Evolutionary conservation across 2,113 vertebrate genomes (phyloP).

Genomic region (Rhabdornis inornatus): DNA sequence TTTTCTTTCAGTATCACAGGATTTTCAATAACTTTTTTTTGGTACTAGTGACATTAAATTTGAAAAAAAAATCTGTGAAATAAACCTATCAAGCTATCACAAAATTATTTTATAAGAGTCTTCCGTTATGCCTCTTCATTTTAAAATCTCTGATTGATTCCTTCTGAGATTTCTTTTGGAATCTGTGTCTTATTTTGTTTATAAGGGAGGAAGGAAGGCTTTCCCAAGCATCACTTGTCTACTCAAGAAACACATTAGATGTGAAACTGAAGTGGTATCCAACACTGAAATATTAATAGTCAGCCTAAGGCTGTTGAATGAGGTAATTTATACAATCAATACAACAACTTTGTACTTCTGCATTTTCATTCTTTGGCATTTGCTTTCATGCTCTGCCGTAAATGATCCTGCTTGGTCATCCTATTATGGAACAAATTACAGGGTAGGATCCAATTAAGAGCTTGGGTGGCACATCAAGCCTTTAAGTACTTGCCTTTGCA

Average conservation of each 20-base stretch:
- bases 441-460: background rate
- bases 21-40: background rate
- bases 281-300: conserved; percentile 49
- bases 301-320: conserved; percentile 16
- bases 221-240: conserved; percentile 24
- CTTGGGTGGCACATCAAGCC: background rate
- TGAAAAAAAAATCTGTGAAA: background rate
- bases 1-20: background rate
- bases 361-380: conserved; percentile 9
- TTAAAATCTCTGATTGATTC: background rate
- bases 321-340: conserved; percentile 46
- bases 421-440: background rate
- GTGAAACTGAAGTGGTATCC: background rate
- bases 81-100: background rate
- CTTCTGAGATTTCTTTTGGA: background rate
- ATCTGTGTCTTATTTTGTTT: background rate
- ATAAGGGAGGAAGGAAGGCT: background rate
- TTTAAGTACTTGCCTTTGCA: background rate
- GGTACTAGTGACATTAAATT: background rate
- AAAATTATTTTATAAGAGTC: background rate
- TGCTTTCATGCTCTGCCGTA: conserved; percentile 15
- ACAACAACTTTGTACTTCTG: background rate
- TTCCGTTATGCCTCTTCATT: background rate
- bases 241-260: conserved; percentile 39
- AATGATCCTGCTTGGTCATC: conserved; percentile 43